Conservation (phyloP, 2,888 invertebrate genomes). For the Sicus ferrugineus region DNA sequence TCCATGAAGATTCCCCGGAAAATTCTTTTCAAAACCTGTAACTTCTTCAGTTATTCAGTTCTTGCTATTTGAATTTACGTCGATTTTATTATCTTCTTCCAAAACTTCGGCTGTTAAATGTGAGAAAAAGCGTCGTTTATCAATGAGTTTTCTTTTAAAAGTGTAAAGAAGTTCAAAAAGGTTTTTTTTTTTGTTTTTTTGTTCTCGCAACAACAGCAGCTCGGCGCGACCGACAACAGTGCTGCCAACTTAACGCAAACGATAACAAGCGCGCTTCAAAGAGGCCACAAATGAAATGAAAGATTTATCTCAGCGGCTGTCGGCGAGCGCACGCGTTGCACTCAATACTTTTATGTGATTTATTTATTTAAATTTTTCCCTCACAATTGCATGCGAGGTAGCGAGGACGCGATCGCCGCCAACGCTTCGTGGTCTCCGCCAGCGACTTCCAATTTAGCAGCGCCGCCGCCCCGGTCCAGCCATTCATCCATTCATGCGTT, state of each 20-base stretch:
- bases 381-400: constrained; percentile 16
- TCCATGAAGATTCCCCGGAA: too few relatives aligned
- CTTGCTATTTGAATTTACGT: too few relatives aligned
- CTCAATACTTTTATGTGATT: neutral
- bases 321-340: constrained; percentile 17
- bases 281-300: constrained; percentile 24
- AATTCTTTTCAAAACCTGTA: too few relatives aligned
- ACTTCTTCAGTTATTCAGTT: too few relatives aligned
- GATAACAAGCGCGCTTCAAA: constrained; percentile 8
- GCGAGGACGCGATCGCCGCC: neutral
- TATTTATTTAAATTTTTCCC: neutral
- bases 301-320: constrained; percentile 28
- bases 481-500: neutral
- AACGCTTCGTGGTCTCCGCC: neutral
- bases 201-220: neutral
- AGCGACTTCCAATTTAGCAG: constrained; percentile 14
- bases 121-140: neutral
- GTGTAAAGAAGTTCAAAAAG: neutral
- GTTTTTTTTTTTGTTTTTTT: too few relatives aligned
- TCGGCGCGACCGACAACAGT: neutral
- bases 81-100: neutral
- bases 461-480: neutral
- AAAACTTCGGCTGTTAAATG: neutral
- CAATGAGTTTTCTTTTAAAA: neutral
- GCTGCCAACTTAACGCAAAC: neutral